These are phyloP conservation scores for Watsonalla binaria DNA, from an alignment of 2,888 invertebrate genomes.

Conservation along the genomic window DNA sequence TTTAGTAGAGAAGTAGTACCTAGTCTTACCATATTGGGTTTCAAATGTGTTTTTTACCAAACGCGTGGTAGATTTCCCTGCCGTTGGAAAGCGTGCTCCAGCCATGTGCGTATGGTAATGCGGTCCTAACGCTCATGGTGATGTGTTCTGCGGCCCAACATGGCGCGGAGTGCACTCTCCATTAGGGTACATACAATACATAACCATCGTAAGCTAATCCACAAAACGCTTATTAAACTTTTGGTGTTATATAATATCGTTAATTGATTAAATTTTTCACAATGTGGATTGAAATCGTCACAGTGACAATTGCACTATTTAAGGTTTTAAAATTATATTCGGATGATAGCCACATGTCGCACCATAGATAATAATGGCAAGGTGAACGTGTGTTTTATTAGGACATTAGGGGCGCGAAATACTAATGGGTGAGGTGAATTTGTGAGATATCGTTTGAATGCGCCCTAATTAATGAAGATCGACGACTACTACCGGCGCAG, in stretches of 20 bases:
- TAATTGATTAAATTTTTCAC: too few species aligned
- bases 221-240: too few species aligned
- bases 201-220: too few species aligned
- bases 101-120: neutral
- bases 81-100: neutral
- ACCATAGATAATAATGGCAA: too few species aligned
- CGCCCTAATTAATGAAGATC: slow-evolving; percentile 1
- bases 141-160: neutral
- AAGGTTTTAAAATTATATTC: too few species aligned
- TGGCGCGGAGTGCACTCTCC: neutral
- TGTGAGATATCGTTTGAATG: neutral
- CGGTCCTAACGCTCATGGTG: neutral
- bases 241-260: too few species aligned
- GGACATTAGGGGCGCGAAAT: neutral
- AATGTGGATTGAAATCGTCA: too few species aligned
- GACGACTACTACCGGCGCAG: neutral
- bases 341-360: too few species aligned
- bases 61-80: neutral
- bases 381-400: too few species aligned
- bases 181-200: too few species aligned
- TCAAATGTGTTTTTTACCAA: neutral
- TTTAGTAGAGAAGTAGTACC: neutral
- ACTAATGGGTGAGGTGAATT: neutral
- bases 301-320: too few species aligned
- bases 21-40: neutral